A percentile compares a stretch with the other conserved stretches of the same genome.
Conservation (phyloP, 2,888 invertebrate genomes). For the Alentia gelatinosa region DNA sequence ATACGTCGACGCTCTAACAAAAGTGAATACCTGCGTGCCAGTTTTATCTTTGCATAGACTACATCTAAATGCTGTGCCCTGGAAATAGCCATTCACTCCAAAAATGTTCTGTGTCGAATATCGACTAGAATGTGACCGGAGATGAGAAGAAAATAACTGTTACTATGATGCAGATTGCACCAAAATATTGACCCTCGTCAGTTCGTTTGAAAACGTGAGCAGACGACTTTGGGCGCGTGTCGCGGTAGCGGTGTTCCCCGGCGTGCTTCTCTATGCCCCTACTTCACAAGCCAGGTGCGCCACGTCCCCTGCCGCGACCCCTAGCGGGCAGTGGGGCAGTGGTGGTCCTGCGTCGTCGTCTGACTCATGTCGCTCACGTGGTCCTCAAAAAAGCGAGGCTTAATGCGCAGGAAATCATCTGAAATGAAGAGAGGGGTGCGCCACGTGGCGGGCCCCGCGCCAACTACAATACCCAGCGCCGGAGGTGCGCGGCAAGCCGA, state of each 20-base stretch:
- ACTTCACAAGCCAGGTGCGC: conserved; percentile 5
- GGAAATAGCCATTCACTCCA: background rate
- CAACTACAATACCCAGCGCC: background rate
- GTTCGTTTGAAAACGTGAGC: background rate
- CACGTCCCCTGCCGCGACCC: background rate
- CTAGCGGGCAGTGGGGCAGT: conserved; percentile 32
- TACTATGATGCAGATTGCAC: background rate
- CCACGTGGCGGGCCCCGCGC: background rate
- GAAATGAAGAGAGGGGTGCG: conserved; percentile 38
- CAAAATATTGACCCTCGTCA: conserved; percentile 14
- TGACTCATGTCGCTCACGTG: conserved; percentile 12
- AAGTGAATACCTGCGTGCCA: too few relatives aligned
- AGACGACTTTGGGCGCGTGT: background rate
- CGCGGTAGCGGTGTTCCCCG: background rate
- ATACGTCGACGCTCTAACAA: background rate
- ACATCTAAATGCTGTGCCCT: too few relatives aligned
- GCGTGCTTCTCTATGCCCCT: background rate
- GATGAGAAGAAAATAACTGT: conserved; percentile 12
- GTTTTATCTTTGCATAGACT: too few relatives aligned
- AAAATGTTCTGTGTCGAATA: background rate
- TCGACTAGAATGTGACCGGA: background rate
- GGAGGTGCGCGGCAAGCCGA: background rate
- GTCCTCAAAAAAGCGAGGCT: background rate
- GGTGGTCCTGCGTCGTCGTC: background rate
- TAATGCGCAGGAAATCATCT: conserved; percentile 21